phyloP scores from a whole-genome alignment of 2,113 vertebrate genomes.

The Chionodraco myersi region DNA sequence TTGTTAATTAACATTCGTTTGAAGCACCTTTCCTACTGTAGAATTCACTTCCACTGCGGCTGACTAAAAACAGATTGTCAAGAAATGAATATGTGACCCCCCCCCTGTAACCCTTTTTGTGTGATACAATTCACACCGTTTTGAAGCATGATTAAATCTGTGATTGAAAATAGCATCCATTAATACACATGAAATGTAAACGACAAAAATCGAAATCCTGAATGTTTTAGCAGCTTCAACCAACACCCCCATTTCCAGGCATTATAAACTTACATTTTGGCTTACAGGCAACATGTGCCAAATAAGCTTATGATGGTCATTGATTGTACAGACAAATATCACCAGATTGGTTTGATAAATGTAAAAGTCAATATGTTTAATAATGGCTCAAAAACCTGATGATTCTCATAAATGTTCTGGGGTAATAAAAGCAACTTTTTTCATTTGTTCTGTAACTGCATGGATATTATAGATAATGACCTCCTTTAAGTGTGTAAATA shows the following conservation, averaged over 20 bases:
- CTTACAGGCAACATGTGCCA: too few relatives aligned
- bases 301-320: too few relatives aligned
- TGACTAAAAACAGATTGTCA: constrained; percentile 1
- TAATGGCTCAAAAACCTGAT: not conserved
- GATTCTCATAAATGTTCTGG: not conserved
- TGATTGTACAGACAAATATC: too few relatives aligned
- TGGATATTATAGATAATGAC: not conserved
- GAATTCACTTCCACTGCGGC: not conserved
- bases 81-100: constrained; percentile 11
- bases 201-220: constrained; percentile 19
- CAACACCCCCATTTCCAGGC: too few relatives aligned
- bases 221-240: constrained; percentile 18
- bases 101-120: not conserved
- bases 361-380: too few relatives aligned
- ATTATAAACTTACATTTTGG: too few relatives aligned
- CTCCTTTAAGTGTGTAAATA: too few relatives aligned
- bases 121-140: constrained; percentile 22
- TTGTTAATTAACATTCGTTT: constrained; percentile 39
- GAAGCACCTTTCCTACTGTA: constrained; percentile 5
- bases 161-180: constrained; percentile 25
- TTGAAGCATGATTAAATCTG: constrained; percentile 31
- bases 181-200: constrained; percentile 14
- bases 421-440: not conserved
- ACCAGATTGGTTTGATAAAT: too few relatives aligned
- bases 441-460: not conserved